Evolutionary conservation across 2,888 invertebrate genomes (phyloP).

Genomic region (Agrilus cyanescens): DNA sequence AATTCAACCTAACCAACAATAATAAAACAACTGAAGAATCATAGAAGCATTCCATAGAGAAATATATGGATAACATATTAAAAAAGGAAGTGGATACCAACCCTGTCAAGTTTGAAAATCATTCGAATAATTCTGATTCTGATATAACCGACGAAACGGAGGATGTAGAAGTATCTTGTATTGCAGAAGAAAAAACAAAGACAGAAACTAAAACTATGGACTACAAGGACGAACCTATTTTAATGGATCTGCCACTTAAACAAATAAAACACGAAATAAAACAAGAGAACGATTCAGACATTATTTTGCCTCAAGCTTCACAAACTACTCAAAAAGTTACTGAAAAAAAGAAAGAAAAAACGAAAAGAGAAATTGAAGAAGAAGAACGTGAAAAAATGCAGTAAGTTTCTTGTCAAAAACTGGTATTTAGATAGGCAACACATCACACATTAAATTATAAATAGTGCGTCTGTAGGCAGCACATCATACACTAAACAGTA

Average conservation of each 20-base stretch:
- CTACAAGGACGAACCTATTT: not conserved
- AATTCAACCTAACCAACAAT: too few species aligned
- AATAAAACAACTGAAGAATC: too few species aligned
- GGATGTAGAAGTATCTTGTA: conserved; percentile 23
- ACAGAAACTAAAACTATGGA: conserved; percentile 7
- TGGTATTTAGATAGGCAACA: not conserved
- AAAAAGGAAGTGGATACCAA: conserved; percentile 16
- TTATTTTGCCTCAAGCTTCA: conserved; percentile 31
- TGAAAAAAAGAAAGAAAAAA: conserved; percentile 57
- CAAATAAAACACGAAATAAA: too few species aligned
- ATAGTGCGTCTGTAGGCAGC: not conserved
- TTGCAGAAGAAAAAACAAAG: conserved; percentile 26
- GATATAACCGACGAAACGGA: conserved; percentile 28
- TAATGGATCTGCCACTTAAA: too few species aligned
- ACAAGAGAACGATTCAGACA: conserved; percentile 16
- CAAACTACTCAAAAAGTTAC: conserved; percentile 23
- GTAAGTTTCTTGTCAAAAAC: conserved; percentile 44
- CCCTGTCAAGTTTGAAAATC: conserved; percentile 27
- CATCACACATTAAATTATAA: not conserved
- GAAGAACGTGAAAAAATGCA: conserved; percentile 95
- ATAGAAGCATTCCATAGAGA: not conserved
- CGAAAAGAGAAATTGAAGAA: conserved; percentile 77
- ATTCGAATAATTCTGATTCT: conserved; percentile 28
- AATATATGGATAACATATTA: conserved; percentile 22
- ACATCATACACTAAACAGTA: not conserved